These are phyloP conservation scores for Pocillopora verrucosa DNA, from an alignment of 64 coral and sea anemone genomes.

Conservation along the genomic window DNA sequence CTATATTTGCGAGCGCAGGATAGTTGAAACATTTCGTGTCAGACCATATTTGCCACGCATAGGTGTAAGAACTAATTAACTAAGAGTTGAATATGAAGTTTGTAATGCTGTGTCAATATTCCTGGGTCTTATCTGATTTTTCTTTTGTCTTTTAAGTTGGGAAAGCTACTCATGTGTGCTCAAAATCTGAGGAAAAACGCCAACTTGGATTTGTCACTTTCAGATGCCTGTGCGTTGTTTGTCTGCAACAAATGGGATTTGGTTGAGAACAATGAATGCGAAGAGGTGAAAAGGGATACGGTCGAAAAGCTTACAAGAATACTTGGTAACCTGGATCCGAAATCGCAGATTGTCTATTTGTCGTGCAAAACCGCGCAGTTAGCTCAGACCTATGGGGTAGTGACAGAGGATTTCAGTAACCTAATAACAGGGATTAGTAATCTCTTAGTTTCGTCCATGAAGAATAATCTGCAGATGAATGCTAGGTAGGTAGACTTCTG, in stretches of 20 bases:
- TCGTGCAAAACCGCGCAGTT: neutral
- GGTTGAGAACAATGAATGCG: neutral
- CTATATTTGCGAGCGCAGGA: too few relatives aligned
- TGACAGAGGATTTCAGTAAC: neutral
- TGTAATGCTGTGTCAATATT: too few relatives aligned
- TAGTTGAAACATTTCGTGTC: too few relatives aligned
- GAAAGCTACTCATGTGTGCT: neutral
- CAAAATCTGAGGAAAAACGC: neutral
- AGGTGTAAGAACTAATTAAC: too few relatives aligned
- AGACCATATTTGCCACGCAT: too few relatives aligned
- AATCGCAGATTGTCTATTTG: neutral
- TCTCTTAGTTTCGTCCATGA: neutral
- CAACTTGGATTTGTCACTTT: neutral
- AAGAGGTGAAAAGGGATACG: neutral
- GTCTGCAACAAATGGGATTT: slow-evolving; percentile 24
- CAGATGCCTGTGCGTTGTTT: neutral
- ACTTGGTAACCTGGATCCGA: neutral
- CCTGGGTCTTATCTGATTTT: too few relatives aligned
- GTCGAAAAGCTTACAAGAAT: neutral
- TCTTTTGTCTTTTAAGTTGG: too few relatives aligned
- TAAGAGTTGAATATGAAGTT: too few relatives aligned
- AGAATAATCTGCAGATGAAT: neutral
- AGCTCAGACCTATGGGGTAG: neutral
- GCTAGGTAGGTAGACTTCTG: too few relatives aligned
- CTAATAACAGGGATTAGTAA: neutral